Evolutionary conservation across 2,113 vertebrate species (phyloP), one percentile per base, ranked within the genome.

Genomic region (Chauna torquata): DNA sequence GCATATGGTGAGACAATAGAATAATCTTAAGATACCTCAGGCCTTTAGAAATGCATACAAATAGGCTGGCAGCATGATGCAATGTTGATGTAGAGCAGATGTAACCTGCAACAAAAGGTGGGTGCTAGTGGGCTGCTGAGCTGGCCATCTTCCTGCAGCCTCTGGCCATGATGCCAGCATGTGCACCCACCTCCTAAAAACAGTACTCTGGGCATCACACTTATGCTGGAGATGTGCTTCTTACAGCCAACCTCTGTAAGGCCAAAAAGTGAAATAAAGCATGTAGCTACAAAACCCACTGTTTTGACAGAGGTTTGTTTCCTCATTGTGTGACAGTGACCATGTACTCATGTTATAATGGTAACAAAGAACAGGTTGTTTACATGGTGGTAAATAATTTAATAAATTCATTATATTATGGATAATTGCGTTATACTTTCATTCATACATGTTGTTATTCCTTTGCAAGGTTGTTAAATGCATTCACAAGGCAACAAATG

Each of bases 151-250:
- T 36, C 84, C 64, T 50, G 40, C 34, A 66, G 9, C 22, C 22
- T 34, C 6, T 2, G 5, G 34, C 69, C 34, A 34, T 40, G 57
- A 20, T 7, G 6, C 58, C 12, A 7, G 16, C 19, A 28, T 0
- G 0, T 12, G 25, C 25, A 8, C 36, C 57, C 0, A 0, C 57
- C 72, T 30, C 25, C 32, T 32, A 61, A 71, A 89, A 61, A 30
- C 5, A 1, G 36, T 58, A 6, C 7, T 79, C 61, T 1, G 1
- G 50, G 16, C 44, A 30, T 11, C 0, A 0, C 1, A 4, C 23
- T 61, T 32, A 4, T 6, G 75, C 68, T 47, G n/a, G 61, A 85
- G 66, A 36, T 2, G 2, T 34, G 8, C 11, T 70, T 82, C 34
- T 66, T 55, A 55, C 27, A 44, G 11, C 27, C 30, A 82, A 30